Evolutionary conservation across 2,888 invertebrate genomes (phyloP).

Genomic region (Venusia cambrica): DNA sequence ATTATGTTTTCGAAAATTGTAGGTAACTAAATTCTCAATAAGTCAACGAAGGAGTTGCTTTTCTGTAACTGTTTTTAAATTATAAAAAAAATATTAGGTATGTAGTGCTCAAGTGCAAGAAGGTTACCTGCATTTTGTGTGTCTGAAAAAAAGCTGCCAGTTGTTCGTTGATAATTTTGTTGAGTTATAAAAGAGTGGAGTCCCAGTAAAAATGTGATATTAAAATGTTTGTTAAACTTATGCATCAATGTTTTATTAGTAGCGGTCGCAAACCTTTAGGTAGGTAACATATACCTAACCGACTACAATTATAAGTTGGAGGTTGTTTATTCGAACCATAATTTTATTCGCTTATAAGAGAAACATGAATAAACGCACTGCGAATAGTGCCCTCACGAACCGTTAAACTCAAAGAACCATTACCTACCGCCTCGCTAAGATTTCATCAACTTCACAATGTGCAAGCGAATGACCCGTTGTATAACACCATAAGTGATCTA

Average conservation of each 20-base stretch:
- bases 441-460: conserved; percentile 13
- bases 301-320: too few relatives aligned
- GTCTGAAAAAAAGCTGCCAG: conserved; percentile 44
- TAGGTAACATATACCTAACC: too few relatives aligned
- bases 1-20: conserved; percentile 45
- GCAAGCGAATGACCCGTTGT: conserved; percentile 21
- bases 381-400: too few relatives aligned
- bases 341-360: too few relatives aligned
- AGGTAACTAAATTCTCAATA: conserved; percentile 47
- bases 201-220: conserved; percentile 78
- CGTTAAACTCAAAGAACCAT: too few relatives aligned
- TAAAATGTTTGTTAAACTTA: conserved; percentile 62
- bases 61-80: conserved; percentile 23
- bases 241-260: conserved; percentile 20
- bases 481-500: conserved; percentile 21
- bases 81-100: too few relatives aligned
- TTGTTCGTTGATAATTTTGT: conserved; percentile 46
- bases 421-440: too few relatives aligned
- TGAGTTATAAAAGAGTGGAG: conserved; percentile 49
- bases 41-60: conserved; percentile 24
- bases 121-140: conserved; percentile 35
- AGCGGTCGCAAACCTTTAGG: too few relatives aligned
- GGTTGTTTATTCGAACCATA: too few relatives aligned
- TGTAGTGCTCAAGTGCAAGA: conserved; percentile 32
- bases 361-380: too few relatives aligned